Conservation (phyloP, 2,888 invertebrate species). For the Tortrix viridana region DNA sequence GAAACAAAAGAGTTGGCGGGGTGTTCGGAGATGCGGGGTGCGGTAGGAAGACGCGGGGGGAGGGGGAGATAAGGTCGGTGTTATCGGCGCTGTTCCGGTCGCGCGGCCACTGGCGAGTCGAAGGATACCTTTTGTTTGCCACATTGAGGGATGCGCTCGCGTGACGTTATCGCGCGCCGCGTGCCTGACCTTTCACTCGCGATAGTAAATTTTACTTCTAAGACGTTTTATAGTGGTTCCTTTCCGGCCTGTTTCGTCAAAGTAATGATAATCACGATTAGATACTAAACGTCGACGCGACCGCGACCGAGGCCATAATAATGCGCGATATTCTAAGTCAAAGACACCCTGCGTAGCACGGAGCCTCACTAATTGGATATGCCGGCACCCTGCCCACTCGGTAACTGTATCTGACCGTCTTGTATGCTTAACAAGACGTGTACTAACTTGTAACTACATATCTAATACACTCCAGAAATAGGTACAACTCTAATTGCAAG, state of each 20-base stretch:
- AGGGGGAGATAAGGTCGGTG: slow-evolving; percentile 73
- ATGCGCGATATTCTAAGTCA: slow-evolving; percentile 42
- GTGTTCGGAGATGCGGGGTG: slow-evolving; percentile 57
- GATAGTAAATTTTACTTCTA: slow-evolving; percentile 77
- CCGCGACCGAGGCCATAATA: slow-evolving; percentile 45
- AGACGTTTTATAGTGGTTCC: slow-evolving; percentile 67
- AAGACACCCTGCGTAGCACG: slow-evolving; percentile 42
- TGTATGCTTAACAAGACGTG: slow-evolving; percentile 22
- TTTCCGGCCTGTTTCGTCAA: slow-evolving; percentile 56
- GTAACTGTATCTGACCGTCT: slow-evolving; percentile 50
- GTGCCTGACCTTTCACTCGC: slow-evolving; percentile 75
- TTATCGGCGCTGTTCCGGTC: slow-evolving; percentile 75
- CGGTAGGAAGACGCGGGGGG: slow-evolving; percentile 47
- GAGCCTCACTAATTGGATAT: slow-evolving; percentile 60
- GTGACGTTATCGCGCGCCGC: slow-evolving; percentile 79
- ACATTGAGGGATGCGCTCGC: slow-evolving; percentile 79
- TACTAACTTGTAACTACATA: background rate
- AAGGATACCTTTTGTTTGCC: slow-evolving; percentile 81
- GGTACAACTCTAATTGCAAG: slow-evolving; percentile 1
- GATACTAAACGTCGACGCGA: slow-evolving; percentile 43
- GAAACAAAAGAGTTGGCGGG: slow-evolving; percentile 83
- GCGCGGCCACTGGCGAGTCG: slow-evolving; percentile 77
- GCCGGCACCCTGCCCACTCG: slow-evolving; percentile 47
- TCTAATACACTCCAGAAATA: background rate
- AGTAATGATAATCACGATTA: slow-evolving; percentile 60